Base-by-base conservation (phyloP, 2,888 invertebrate species). In the Hypomecis punctinalis region DNA sequence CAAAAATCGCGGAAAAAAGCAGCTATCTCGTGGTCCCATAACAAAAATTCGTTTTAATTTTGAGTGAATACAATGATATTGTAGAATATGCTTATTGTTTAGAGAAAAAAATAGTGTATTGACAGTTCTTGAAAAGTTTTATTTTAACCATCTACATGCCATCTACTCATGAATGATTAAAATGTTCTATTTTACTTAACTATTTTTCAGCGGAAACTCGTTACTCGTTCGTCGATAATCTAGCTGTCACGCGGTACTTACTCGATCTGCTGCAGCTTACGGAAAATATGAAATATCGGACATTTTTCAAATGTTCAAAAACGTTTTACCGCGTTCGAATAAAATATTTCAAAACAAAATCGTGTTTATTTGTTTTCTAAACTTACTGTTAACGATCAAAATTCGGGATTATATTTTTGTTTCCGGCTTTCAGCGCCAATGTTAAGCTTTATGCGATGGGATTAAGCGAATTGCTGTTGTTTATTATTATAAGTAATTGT, bases 201-300 rank as follows among this genome's bases (percentile, higher is more conserved):
- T 48, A 37, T 55, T 39, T 49, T 45, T 43, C 33, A 55, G 40
- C 79, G 78, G 83, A 79, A 81, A 75, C 76, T 80, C 79, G 82
- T 82, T 80, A 79, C 52, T 33, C 77, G 77, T 77, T 80, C 80
- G 80, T 81, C 80, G 82, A 86, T 88, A 89, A 89, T 86, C 86
- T 83, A 76, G 80, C 85, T 88, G 89, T 88, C 89, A 85, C 78
- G 82, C 80, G 79, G 84, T 83, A 80, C 83, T 61, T 61, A 77
- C 75, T 79, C 78, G 80, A 82, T 81, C 69, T 64, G 72, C 76
- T 73, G 70, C 73, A 72, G 76, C 73, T 78, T 77, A 76, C 70
- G 73, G 46, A 47, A 47, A 61, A 54, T 40, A 51, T 74, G 72
- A 70, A 72, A 71, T 48, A 43, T 57, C 40, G 11, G n/a, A 46